Conservation (phyloP, 2,888 invertebrate species). For the Listrodromus nycthemerus region DNA sequence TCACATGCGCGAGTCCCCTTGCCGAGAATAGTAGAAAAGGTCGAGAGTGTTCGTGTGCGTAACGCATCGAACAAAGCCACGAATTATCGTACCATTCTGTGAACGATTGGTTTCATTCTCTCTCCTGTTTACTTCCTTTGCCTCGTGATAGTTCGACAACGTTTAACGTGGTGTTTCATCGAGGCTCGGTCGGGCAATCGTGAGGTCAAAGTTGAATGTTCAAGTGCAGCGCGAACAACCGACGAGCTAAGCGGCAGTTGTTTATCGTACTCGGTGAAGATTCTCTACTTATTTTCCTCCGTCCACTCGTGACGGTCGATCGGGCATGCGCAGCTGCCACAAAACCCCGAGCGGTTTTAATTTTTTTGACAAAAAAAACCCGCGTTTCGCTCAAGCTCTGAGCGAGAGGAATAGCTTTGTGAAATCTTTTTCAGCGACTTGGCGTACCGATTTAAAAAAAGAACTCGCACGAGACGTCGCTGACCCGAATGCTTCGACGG, state of each 20-base stretch:
- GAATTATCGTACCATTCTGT: conserved; percentile 21
- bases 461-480: conserved; percentile 43
- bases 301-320: background rate
- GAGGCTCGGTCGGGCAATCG: conserved; percentile 39
- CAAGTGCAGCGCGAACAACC: background rate
- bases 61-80: conserved; percentile 64
- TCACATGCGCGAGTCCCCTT: conserved; percentile 6
- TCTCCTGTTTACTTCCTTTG: conserved; percentile 9
- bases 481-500: background rate
- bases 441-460: conserved; percentile 54
- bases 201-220: conserved; percentile 67
- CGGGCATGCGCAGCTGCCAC: background rate
- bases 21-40: conserved; percentile 68
- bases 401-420: conserved; percentile 29
- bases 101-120: background rate
- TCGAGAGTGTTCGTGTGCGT: conserved; percentile 65
- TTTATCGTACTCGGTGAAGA: conserved; percentile 3
- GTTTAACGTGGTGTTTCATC: conserved; percentile 13
- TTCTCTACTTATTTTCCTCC: conserved; percentile 13
- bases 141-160: background rate
- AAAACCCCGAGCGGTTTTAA: background rate
- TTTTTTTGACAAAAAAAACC: background rate
- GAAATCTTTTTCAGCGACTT: conserved; percentile 40
- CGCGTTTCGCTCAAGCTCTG: background rate
- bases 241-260: conserved; percentile 21